phyloP scores from a whole-genome alignment of 2,113 vertebrate genomes.

The Gambusia affinis region DNA sequence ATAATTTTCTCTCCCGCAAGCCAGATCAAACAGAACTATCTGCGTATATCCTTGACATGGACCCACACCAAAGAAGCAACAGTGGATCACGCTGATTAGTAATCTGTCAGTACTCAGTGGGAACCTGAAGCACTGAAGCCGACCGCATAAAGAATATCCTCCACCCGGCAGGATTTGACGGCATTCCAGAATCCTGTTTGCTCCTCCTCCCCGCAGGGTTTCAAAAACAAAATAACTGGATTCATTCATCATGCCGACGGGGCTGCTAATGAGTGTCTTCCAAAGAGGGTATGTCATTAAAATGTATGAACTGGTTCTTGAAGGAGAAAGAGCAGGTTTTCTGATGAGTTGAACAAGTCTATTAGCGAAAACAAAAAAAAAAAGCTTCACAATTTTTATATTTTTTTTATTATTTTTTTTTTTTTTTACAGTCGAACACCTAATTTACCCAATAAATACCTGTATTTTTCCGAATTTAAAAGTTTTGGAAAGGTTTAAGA shows the following conservation, averaged over 20 bases:
- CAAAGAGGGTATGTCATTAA: conserved; percentile 3
- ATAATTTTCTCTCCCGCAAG: conserved; percentile 57
- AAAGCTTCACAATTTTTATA: too few relatives aligned
- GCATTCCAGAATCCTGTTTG: conserved; percentile 59
- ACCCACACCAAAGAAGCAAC: conserved; percentile 68
- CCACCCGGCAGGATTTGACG: conserved; percentile 49
- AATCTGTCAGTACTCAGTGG: conserved; percentile 58
- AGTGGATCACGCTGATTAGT: conserved; percentile 59
- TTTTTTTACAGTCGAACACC: too few relatives aligned
- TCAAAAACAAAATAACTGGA: conserved; percentile 29
- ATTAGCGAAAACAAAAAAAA: too few relatives aligned
- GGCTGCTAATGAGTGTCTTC: conserved; percentile 32
- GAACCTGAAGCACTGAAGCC: conserved; percentile 49
- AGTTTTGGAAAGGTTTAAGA: too few relatives aligned
- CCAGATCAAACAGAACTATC: conserved; percentile 63
- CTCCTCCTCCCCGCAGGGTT: conserved; percentile 47
- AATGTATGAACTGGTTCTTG: neutral
- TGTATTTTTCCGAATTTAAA: too few relatives aligned
- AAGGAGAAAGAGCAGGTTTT: neutral
- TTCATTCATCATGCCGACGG: conserved; percentile 15
- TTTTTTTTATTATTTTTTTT: too few relatives aligned
- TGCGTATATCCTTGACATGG: conserved; percentile 56
- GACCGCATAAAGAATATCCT: conserved; percentile 43
- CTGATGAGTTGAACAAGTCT: neutral
- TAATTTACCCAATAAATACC: too few relatives aligned